phyloP scores from a whole-genome alignment of 2,888 invertebrate species.

The Eledona agricola region DNA sequence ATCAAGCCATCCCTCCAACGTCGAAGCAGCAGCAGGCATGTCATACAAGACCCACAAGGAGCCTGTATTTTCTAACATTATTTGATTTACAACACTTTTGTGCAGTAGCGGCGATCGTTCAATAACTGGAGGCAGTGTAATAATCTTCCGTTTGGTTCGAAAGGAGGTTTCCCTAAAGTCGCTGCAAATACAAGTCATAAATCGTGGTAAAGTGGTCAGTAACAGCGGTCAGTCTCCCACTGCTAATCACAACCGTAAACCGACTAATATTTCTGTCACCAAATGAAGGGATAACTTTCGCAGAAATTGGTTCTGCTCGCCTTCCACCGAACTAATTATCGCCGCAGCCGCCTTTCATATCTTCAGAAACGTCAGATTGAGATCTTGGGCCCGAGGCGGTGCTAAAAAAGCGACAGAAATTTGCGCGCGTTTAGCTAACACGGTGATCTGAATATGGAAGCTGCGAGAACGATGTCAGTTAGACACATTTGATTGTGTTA shows the following conservation, averaged over 20 bases:
- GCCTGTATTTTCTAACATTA: constrained; percentile 9
- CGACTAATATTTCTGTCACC: background rate
- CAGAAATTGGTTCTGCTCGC: too few species aligned
- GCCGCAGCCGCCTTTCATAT: too few species aligned
- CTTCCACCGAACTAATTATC: too few species aligned
- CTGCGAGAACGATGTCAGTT: too few species aligned
- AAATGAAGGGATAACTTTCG: background rate
- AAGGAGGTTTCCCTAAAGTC: constrained; percentile 7
- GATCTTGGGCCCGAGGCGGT: too few species aligned
- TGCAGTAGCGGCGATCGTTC: constrained; percentile 5
- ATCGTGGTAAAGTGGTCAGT: constrained; percentile 17
- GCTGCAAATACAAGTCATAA: constrained; percentile 11
- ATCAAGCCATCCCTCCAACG: background rate
- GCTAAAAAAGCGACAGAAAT: too few species aligned
- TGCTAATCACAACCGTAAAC: constrained; percentile 1
- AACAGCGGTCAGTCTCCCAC: constrained; percentile 16
- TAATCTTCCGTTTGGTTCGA: constrained; percentile 7
- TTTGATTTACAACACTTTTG: constrained; percentile 16
- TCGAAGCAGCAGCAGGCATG: too few species aligned
- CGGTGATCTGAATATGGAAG: too few species aligned
- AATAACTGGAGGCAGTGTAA: constrained; percentile 2
- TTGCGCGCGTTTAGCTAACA: too few species aligned
- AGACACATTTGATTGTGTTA: too few species aligned
- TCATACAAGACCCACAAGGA: constrained; percentile 9
- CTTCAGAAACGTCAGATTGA: too few species aligned